phyloP scores from a whole-genome alignment of 2,113 vertebrate genomes.

The Pitta sordida region DNA sequence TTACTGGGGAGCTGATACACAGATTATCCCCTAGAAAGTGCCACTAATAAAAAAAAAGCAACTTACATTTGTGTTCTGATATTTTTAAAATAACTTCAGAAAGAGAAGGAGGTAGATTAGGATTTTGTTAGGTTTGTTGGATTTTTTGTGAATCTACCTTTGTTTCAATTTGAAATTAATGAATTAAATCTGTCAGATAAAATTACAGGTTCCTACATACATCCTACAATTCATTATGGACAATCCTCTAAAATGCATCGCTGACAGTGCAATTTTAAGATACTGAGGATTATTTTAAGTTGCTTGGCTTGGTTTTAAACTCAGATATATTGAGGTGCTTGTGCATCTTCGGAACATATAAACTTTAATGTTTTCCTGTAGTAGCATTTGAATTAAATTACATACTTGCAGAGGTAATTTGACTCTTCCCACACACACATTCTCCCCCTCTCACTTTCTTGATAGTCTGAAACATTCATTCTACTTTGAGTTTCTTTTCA shows the following conservation, averaged over 20 bases:
- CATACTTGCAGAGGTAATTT: not conserved
- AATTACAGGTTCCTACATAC: conserved; percentile 9
- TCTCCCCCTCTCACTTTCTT: not conserved
- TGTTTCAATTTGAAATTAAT: conserved; percentile 16
- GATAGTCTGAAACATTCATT: not conserved
- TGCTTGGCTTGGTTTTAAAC: not conserved
- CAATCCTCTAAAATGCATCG: not conserved
- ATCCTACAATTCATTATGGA: not conserved
- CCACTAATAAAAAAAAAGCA: not conserved
- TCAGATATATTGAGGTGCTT: not conserved
- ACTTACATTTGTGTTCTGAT: not conserved
- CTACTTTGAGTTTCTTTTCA: not conserved
- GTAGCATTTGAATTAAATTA: not conserved
- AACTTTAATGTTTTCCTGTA: not conserved
- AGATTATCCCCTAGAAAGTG: not conserved
- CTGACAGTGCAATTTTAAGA: not conserved
- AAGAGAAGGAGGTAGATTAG: not conserved
- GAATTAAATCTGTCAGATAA: not conserved
- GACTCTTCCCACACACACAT: not conserved
- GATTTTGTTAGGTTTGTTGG: too few species aligned
- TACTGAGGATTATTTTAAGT: not conserved
- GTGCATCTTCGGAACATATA: not conserved
- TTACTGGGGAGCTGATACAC: fast-evolving
- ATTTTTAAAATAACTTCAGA: not conserved
- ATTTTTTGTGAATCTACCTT: not conserved